These are phyloP conservation scores for Epizoanthus fatuus DNA, from an alignment of 92 coral and sea anemone genomes.

Conservation along the genomic window DNA sequence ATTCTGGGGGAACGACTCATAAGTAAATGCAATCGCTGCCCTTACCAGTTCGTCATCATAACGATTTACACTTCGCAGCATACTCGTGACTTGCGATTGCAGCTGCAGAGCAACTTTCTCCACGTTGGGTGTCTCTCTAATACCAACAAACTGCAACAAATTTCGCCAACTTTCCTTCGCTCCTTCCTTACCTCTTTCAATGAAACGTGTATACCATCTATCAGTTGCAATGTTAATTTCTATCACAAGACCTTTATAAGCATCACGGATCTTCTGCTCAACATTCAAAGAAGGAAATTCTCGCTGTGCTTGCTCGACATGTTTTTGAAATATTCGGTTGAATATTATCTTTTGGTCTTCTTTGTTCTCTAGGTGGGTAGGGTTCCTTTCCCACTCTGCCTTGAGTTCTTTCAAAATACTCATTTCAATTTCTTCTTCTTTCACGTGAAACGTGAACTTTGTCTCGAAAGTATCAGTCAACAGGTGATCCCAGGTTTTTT, in stretches of 20 bases:
- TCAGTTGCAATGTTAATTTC: neutral
- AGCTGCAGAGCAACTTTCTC: neutral
- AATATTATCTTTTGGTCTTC: neutral
- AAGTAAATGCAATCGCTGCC: slow-evolving; percentile 4
- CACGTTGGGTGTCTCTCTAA: neutral
- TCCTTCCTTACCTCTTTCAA: neutral
- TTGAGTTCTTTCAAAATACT: neutral
- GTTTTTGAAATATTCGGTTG: neutral
- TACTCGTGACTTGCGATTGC: neutral
- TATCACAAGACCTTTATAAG: neutral
- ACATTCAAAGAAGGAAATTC: neutral
- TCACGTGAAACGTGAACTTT: neutral
- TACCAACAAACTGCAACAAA: neutral
- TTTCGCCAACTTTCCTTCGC: neutral
- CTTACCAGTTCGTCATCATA: slow-evolving; percentile 13
- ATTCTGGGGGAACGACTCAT: neutral
- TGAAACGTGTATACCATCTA: neutral
- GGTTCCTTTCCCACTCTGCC: slow-evolving; percentile 4
- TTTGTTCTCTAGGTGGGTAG: neutral
- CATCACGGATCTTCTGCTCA: neutral
- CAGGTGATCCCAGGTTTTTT: slow-evolving; percentile 4
- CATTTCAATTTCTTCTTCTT: neutral
- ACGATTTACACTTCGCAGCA: neutral
- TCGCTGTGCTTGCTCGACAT: neutral
- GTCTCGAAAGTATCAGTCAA: slow-evolving; percentile 7